Evolutionary conservation across 2,797 vertebrate genomes (phyloP), one percentile per base, ranked within the genome.

Genomic region (Ispidina picta): DNA sequence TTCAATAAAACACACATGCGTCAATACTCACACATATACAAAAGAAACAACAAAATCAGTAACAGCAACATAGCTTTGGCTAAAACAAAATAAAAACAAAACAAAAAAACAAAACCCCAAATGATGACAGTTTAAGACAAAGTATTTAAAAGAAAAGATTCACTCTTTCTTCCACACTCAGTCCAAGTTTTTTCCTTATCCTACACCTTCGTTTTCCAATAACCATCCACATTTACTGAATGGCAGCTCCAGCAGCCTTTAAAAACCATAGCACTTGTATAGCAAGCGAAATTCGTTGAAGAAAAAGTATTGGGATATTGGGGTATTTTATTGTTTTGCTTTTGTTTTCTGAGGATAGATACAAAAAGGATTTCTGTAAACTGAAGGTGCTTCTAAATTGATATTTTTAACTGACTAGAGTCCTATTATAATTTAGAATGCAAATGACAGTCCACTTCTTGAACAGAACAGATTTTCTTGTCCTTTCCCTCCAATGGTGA

Each of bases 21-120:
- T 16, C 3, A 3, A 26, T 20, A 33, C 9, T 55, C 2, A 5
- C 10, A 31, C 7, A 60, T 46, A 29, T 1, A 43, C 2, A 66
- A 35, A 39, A 88, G 37, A 43, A 79, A 22, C 7, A 66, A 74
- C 12, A 49, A 73, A 84, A 26, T 5, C n/a, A 54, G 12, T 7
- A 46, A 66, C 7, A 71, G 33, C 48, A 63, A 66, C 1, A 25
- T 73, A 79, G 2, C 9, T 85, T 4, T 31, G 5, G 22, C 18
- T 29, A 74, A 64, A 92, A 37, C n/a, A 85, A 60, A 33, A 8
- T 31, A 23, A 69, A 90, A 46, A 39, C 37, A 39, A 39, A 39
- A 39, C 37, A 39, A 39, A 37, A 39, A 39, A 35, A 5, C 37
- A 39, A 39, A 39, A 39, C 37, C 37, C 13, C 13, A 58, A 5